Evolutionary conservation across 30 jellyfish, hydroid and myxozoan species (phyloP).

Genomic region (Hydractinia echinata): DNA sequence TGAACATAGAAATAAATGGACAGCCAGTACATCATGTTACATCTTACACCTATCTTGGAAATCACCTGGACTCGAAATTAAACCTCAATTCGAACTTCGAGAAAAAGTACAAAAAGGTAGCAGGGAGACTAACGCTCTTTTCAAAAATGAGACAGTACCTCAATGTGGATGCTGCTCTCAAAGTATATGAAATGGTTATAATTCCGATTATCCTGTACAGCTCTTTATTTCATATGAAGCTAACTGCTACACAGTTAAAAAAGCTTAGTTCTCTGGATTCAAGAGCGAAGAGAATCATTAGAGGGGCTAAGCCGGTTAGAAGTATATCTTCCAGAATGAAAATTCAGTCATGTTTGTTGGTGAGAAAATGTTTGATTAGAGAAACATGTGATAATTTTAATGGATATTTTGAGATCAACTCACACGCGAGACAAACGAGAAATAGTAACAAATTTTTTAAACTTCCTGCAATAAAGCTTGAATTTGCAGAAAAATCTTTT

Average conservation of each 20-base stretch:
- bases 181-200: conserved; percentile 5
- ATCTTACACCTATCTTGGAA: conserved; percentile 2
- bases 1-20: not conserved
- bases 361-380: not conserved
- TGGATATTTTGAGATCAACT: not conserved
- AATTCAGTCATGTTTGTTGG: not conserved
- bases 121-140: not conserved
- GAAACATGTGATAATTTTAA: not conserved
- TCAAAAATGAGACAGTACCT: not conserved
- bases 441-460: not conserved
- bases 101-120: conserved; percentile 1
- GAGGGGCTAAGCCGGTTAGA: not conserved
- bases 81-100: not conserved
- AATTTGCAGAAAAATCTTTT: conserved; percentile 3
- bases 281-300: not conserved
- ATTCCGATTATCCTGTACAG: not conserved
- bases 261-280: not conserved
- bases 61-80: not conserved
- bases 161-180: not conserved
- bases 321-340: not conserved
- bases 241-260: not conserved
- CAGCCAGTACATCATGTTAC: not conserved
- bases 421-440: not conserved
- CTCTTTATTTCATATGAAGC: not conserved
- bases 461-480: conserved; percentile 8